phyloP scores from a whole-genome alignment of 1,140 invertebrate species.

The Penaeus japonicus region DNA sequence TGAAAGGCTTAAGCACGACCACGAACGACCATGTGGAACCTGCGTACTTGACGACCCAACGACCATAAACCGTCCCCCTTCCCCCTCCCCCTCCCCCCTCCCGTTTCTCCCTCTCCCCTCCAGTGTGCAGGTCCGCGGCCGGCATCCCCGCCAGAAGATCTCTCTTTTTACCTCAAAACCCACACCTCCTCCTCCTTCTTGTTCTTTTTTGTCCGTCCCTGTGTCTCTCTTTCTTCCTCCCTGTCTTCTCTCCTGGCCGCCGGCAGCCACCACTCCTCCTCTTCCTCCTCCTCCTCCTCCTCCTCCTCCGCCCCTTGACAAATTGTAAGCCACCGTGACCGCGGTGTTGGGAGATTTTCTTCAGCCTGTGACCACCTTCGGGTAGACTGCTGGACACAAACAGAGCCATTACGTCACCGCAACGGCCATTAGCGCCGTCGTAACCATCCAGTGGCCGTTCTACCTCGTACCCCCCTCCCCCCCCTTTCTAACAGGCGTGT shows the following conservation, averaged over 20 bases:
- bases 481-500: too few species aligned
- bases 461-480: not conserved
- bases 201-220: not conserved
- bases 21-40: too few species aligned
- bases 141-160: too few species aligned
- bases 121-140: too few species aligned
- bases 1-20: too few species aligned
- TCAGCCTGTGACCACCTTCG: not conserved
- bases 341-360: not conserved
- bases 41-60: too few species aligned
- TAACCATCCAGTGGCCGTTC: not conserved
- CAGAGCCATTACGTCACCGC: constrained; percentile 23
- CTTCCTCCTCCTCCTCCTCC: too few species aligned
- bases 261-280: not conserved
- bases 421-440: constrained; percentile 27
- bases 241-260: not conserved
- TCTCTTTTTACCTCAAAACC: too few species aligned
- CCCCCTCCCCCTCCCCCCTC: too few species aligned
- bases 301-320: not conserved
- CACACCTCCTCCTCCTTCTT: not conserved
- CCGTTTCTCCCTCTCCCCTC: too few species aligned
- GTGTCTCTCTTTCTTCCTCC: not conserved
- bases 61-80: too few species aligned
- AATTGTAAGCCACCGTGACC: not conserved
- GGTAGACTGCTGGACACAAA: not conserved